Percentiles rank a stretch among this genome's conserved stretches.
Evolutionary conservation across 2,888 invertebrate species (phyloP).

Genomic region (Plusia festucae): DNA sequence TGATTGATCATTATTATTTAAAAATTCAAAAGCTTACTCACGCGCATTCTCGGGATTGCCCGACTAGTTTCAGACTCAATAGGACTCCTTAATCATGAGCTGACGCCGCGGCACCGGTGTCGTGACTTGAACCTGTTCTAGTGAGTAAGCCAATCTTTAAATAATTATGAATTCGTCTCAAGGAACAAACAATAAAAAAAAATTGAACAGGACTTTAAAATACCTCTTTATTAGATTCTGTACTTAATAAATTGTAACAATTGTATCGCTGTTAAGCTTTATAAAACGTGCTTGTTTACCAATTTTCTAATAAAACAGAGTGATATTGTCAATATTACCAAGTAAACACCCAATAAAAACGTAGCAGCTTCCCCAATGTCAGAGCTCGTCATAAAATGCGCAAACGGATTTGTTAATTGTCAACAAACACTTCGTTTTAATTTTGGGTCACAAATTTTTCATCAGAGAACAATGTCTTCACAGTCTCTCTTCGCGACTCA

Average conservation of each 20-base stretch:
- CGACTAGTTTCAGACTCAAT: no score
- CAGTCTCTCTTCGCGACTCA: slow-evolving; percentile 46
- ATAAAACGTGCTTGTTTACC: slow-evolving; percentile 32
- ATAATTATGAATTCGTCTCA: no score
- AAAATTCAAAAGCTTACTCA: no score
- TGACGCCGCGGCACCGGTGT: no score
- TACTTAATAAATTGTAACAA: slow-evolving; percentile 7
- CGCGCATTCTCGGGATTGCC: no score
- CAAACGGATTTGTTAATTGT: slow-evolving; percentile 68
- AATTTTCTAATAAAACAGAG: slow-evolving; percentile 48
- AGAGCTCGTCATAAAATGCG: slow-evolving; percentile 56
- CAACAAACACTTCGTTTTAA: slow-evolving; percentile 58
- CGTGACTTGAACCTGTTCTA: no score
- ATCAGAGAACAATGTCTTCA: slow-evolving; percentile 45
- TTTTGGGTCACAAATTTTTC: slow-evolving; percentile 63
- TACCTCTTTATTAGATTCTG: no score
- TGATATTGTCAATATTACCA: slow-evolving; percentile 39
- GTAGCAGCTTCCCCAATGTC: slow-evolving; percentile 39
- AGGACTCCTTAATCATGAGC: no score
- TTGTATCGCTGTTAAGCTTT: slow-evolving; percentile 17
- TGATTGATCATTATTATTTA: no score
- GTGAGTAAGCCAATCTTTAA: no score
- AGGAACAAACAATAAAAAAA: no score
- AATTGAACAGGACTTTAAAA: no score
- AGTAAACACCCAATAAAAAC: slow-evolving; percentile 50